These are phyloP conservation scores for Struthidea cinerea DNA, from an alignment of 2,113 vertebrate species.

Conservation along the genomic window DNA sequence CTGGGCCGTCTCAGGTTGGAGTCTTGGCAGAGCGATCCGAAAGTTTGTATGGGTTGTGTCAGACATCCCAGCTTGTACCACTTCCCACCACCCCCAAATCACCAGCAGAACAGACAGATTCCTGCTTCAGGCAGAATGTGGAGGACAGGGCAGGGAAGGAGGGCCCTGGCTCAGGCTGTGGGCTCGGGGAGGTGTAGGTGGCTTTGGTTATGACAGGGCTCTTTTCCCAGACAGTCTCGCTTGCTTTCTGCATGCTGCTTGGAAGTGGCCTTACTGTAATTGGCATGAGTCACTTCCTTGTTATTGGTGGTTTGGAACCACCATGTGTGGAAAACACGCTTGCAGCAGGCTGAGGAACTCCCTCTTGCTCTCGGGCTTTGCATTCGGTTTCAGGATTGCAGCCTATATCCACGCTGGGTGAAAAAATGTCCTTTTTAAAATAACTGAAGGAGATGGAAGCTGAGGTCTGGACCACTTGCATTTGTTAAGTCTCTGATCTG, in stretches of 20 bases:
- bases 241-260: neutral
- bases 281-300: constrained; percentile 45
- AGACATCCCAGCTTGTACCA: neutral
- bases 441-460: neutral
- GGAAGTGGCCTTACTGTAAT: constrained; percentile 12
- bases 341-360: neutral
- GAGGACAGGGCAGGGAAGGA: neutral
- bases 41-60: neutral
- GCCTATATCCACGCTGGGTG: neutral
- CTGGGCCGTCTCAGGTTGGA: neutral
- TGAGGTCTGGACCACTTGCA: neutral
- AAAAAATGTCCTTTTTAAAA: neutral
- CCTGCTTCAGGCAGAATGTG: neutral
- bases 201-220: neutral
- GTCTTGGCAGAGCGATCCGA: neutral
- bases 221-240: neutral
- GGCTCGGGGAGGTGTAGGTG: neutral
- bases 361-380: neutral
- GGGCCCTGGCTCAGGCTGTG: neutral
- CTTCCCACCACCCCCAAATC: neutral
- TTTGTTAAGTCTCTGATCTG: neutral
- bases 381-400: neutral
- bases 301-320: constrained; percentile 11
- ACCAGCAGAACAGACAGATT: neutral
- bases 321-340: fast-evolving